Base-by-base conservation (phyloP, 2,113 vertebrate genomes). In the Burhinus oedicnemus region DNA sequence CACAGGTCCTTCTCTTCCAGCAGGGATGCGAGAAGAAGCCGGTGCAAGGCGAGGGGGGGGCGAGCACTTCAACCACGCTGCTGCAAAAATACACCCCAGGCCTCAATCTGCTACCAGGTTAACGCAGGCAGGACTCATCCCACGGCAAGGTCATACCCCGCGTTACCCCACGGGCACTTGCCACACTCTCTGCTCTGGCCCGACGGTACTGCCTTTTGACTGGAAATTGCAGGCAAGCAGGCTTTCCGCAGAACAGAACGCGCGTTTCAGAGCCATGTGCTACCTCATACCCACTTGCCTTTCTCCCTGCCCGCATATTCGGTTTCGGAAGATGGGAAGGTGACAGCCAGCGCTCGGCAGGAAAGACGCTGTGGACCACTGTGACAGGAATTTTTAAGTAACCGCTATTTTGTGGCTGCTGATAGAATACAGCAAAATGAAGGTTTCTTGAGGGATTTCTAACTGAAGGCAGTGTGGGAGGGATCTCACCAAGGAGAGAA, bases 1-100 rank as follows among this genome's bases (percentile, higher is more conserved):
- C 36, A 55, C 2, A 2, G 0, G 0, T 7, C 0, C 0, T 21
- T 30, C 71, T 21, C 13, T 26, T 27, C 83, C 60, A 15, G 20
- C 27, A 19, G 34, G 61, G 84, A 40, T 11, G n/a, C 0, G 34
- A 25, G 70, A 75, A 70, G 57, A 55, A 62, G 57, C 57, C 29
- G 14, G 57, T 38, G 62, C 40, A 44, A 45, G 34, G 81, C 5
- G 18, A 58, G 40, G 62, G 11, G 79, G 32, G 9, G 45, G 30
- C 3, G 80, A 87, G 62, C 10, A 5, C 72, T 89, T 68, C 20
- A 20, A 9, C 47, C 45, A 16, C 0, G 0, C 29, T 8, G 15
- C 29, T 45, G 38, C 51, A 44, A 25, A 70, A 65, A n/a, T 9
- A 14, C 20, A 14, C 40, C 64, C 64, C 64, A 57, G 6, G 10